Conservation (phyloP, 2,888 invertebrate species). For the Agonopterix alstromeriana region DNA sequence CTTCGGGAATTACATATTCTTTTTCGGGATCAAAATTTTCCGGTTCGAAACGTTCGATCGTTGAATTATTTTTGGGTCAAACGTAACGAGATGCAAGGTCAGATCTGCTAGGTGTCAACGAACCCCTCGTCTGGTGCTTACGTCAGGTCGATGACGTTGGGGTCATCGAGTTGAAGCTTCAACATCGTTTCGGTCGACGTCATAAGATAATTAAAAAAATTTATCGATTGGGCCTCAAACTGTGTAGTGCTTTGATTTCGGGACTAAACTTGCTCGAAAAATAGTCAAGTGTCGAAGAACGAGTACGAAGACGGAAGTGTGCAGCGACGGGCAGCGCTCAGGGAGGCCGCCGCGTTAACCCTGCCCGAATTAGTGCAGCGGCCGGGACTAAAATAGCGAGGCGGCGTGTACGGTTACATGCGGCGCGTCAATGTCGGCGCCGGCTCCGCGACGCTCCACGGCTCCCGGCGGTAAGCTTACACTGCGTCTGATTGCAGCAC, state of each 20-base stretch:
- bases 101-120: constrained; percentile 65
- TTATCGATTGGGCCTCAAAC: constrained; percentile 11
- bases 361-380: constrained; percentile 77
- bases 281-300: constrained; percentile 47
- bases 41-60: constrained; percentile 14
- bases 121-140: constrained; percentile 63
- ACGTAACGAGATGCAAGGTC: constrained; percentile 64
- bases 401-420: constrained; percentile 73
- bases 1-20: constrained; percentile 15
- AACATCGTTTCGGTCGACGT: constrained; percentile 12
- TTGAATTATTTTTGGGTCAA: constrained; percentile 55
- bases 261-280: background rate
- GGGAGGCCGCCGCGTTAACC: constrained; percentile 72
- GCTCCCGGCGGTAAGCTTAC: constrained; percentile 61
- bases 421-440: constrained; percentile 67
- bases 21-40: constrained; percentile 20
- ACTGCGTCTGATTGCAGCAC: constrained; percentile 64
- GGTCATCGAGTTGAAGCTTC: constrained; percentile 39
- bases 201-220: constrained; percentile 13
- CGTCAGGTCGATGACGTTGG: constrained; percentile 70
- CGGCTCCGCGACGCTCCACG: constrained; percentile 35
- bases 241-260: constrained; percentile 17
- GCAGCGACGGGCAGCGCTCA: constrained; percentile 50
- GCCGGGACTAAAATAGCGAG: constrained; percentile 71
- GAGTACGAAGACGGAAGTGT: constrained; percentile 67